Conservation (phyloP, 2,797 vertebrate genomes). For the Ctenopoma kingsleyae region DNA sequence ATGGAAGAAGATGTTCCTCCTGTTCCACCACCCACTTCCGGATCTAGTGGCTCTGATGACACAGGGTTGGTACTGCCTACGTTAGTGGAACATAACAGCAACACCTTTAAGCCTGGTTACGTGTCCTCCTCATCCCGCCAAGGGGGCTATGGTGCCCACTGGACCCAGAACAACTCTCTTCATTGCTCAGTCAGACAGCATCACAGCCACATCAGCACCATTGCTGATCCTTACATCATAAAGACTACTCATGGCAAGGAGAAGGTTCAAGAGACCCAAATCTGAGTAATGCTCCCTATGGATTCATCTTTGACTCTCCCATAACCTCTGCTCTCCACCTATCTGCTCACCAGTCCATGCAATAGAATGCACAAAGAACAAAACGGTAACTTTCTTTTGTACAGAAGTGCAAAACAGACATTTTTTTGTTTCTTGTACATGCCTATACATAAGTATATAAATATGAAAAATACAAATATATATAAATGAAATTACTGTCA, state of each 20-base stretch:
- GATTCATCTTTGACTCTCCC: conserved; percentile 73
- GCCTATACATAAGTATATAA: conserved; percentile 93
- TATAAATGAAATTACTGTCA: conserved; percentile 86
- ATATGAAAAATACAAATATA: conserved; percentile 77
- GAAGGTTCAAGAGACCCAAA: conserved; percentile 99
- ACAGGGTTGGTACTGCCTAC: conserved; percentile 90
- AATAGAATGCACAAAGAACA: conserved; percentile 95
- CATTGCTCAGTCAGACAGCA: conserved; percentile 91
- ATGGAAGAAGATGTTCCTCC: conserved; percentile 93
- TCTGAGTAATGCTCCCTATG: conserved; percentile 84
- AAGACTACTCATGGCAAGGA: conserved; percentile 96
- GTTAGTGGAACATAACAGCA: conserved; percentile 95
- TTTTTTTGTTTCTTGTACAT: conserved; percentile 95
- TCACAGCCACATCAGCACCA: conserved; percentile 87
- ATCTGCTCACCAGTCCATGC: conserved; percentile 85
- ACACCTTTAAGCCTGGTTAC: conserved; percentile 89
- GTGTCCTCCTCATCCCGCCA: conserved; percentile 83
- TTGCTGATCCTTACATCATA: conserved; percentile 92
- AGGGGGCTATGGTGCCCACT: conserved; percentile 91
- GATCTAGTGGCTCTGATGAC: conserved; percentile 89
- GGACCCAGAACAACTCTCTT: conserved; percentile 96
- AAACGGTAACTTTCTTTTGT: conserved; percentile 93
- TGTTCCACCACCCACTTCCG: conserved; percentile 82
- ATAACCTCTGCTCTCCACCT: conserved; percentile 62
- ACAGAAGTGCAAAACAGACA: conserved; percentile 92